Percentiles rank a stretch among this genome's conserved stretches.
Conservation (phyloP, 2,888 invertebrate species). For the Strigamia maritima region DNA sequence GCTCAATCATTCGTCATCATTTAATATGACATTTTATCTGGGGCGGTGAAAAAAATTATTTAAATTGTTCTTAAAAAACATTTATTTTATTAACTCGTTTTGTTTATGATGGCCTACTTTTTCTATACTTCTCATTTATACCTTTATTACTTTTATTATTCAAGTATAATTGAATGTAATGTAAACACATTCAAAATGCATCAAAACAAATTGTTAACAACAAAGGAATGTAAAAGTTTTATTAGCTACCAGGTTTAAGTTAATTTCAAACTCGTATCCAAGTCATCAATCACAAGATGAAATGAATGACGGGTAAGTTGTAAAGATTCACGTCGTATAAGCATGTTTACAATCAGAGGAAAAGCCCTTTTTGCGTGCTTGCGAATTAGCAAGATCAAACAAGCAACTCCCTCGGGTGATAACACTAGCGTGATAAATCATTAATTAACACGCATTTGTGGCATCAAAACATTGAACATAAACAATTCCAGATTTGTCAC, state of each 20-base stretch:
- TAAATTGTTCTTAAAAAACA: not conserved
- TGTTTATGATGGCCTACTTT: not conserved
- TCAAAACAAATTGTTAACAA: not conserved
- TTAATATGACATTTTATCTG: not conserved
- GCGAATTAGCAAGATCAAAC: not conserved
- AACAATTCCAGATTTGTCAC: not conserved
- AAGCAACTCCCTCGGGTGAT: not conserved
- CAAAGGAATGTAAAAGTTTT: not conserved
- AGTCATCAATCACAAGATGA: not conserved
- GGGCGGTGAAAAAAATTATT: not conserved
- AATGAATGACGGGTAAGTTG: not conserved
- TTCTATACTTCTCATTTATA: not conserved
- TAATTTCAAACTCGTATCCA: not conserved
- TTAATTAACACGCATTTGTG: slow-evolving; percentile 7
- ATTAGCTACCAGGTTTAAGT: not conserved
- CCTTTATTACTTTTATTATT: not conserved
- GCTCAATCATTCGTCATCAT: slow-evolving; percentile 12
- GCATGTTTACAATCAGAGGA: not conserved
- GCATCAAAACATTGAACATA: not conserved
- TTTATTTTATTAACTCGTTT: not conserved
- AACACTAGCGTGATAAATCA: not conserved
- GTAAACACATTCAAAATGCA: not conserved
- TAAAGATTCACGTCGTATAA: not conserved
- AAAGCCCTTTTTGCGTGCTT: not conserved
- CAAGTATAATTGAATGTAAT: not conserved